phyloP scores from a whole-genome alignment of 2,888 invertebrate genomes.

The Synergus umbraculus region DNA sequence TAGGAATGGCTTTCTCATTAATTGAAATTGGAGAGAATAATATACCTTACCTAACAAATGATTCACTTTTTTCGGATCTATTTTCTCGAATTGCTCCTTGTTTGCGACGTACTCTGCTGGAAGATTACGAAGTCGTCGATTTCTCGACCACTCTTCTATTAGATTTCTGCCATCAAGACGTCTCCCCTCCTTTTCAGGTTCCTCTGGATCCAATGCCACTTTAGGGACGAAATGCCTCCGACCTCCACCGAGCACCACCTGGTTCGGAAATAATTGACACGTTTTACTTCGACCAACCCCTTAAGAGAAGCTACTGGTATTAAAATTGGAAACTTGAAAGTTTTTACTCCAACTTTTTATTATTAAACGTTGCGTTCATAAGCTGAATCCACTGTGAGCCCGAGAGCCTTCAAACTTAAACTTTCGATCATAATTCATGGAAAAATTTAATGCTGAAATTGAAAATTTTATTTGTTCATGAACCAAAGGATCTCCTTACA shows the following conservation, averaged over 20 bases:
- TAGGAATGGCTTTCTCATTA: neutral
- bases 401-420: neutral
- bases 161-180: slow-evolving; percentile 88
- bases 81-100: slow-evolving; percentile 84
- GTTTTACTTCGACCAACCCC: slow-evolving; percentile 13
- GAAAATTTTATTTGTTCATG: neutral
- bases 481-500: neutral
- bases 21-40: neutral
- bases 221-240: slow-evolving; percentile 87
- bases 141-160: slow-evolving; percentile 88
- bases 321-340: slow-evolving; percentile 15
- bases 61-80: slow-evolving; percentile 85
- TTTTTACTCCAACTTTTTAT: neutral
- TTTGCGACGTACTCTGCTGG: slow-evolving; percentile 87
- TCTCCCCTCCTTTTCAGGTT: slow-evolving; percentile 84
- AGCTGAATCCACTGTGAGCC: neutral
- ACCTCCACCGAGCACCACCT: slow-evolving; percentile 90
- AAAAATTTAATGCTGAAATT: neutral
- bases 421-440: neutral
- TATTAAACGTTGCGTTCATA: slow-evolving; percentile 15
- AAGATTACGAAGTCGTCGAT: slow-evolving; percentile 84
- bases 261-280: slow-evolving; percentile 56
- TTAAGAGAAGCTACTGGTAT: neutral
- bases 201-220: slow-evolving; percentile 84
- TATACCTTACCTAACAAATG: slow-evolving; percentile 83